Percentiles rank a stretch among this genome's conserved stretches.
These are phyloP conservation scores for Falco novaeseelandiae DNA, from an alignment of 2,797 vertebrate genomes.

Conservation along the genomic window DNA sequence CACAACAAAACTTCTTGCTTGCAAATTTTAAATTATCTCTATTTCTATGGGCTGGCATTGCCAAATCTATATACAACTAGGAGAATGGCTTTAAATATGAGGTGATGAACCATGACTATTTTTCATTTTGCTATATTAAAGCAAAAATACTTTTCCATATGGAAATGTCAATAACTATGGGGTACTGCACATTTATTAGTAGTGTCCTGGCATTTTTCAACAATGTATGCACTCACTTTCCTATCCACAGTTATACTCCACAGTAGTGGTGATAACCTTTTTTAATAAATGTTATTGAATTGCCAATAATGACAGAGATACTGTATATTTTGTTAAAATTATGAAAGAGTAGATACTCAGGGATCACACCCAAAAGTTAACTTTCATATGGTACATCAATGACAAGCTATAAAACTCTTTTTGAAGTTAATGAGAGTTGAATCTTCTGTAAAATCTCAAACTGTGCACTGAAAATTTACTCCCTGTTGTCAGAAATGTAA, in stretches of 20 bases:
- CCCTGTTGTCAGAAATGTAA: neutral
- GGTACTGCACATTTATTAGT: neutral
- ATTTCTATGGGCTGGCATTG: neutral
- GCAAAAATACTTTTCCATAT: neutral
- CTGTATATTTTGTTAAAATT: neutral
- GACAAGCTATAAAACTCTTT: neutral
- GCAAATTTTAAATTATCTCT: neutral
- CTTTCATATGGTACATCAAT: neutral
- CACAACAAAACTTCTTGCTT: neutral
- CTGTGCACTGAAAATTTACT: neutral
- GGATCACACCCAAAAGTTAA: neutral
- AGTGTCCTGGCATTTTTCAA: neutral
- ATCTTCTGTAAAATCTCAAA: neutral
- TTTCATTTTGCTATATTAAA: neutral
- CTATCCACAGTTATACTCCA: neutral
- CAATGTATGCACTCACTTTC: neutral
- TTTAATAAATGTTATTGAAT: neutral
- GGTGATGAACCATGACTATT: neutral
- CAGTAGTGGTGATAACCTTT: neutral
- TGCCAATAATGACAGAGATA: neutral
- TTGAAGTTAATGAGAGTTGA: neutral
- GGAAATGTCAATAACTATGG: neutral
- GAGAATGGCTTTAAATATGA: neutral
- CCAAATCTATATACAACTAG: neutral
- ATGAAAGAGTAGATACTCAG: neutral